Base-by-base conservation (phyloP, 2,797 vertebrate species). In the Melanogrammus aeglefinus region DNA sequence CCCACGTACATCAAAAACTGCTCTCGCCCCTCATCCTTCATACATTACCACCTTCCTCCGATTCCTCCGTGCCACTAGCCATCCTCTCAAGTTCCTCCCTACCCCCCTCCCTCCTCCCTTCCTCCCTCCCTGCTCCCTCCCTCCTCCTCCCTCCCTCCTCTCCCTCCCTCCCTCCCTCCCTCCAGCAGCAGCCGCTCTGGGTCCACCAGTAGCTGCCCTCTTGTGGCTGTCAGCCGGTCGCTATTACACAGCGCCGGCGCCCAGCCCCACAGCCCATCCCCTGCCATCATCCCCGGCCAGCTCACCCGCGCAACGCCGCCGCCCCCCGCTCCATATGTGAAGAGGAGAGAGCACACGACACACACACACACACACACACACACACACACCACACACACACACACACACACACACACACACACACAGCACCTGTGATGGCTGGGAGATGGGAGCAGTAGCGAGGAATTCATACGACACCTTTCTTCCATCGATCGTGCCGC, bases 261-360 rank as follows among this genome's bases (percentile, higher is more conserved):
- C n/a, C 3, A 18, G 4, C 47, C 16, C 47, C 47, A 18, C 57
- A 66, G 57, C 57, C 57, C n/a, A n/a, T 66, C 57, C 57, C 57
- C n/a, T 66, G 57, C 57, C 57, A 66, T 66, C 57, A 66, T 66
- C 57, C n/a, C 57, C 57, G 12, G 63, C 63, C 63, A 66, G 27
- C 63, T 66, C 27, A n/a, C 27, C 63, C 63, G 7, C n/a, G n/a
- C n/a, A n/a, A 63, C 24, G 8, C 63, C 8, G 63, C 63, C 6
- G 63, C 41, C 24, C 63, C 63, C 12, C 63, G 27, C 63, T n/a
- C 21, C 13, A 1, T 66, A 0, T 63, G 63, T 6, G 63, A 66
- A n/a, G 63, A 27, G n/a, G 24, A 66, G 63, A 63, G 57, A n/a
- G n/a, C n/a, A n/a, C 29, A 2, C 29, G 29, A 63, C 57, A 27